Conservation (phyloP, 2,888 invertebrate genomes). For the Phyllotreta cruciferae region DNA sequence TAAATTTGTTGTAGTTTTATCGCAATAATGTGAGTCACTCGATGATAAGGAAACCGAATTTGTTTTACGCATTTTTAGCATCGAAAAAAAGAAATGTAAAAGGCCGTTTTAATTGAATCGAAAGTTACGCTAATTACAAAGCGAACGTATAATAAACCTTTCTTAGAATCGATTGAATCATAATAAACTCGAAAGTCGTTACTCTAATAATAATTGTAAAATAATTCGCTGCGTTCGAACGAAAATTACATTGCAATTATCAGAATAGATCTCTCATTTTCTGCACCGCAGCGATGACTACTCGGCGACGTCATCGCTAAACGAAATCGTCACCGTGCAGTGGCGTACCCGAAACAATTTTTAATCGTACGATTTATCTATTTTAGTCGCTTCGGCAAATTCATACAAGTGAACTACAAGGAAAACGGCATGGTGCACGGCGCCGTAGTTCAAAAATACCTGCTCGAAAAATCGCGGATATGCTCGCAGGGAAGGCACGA, state of each 20-base stretch:
- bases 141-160: no score
- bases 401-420: conserved; percentile 95
- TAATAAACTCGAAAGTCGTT: background rate
- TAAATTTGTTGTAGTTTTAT: no score
- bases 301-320: background rate
- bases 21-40: no score
- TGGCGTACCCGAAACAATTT: no score
- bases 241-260: conserved; percentile 19
- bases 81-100: no score
- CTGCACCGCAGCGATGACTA: conserved; percentile 1
- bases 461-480: conserved; percentile 93
- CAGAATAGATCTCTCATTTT: background rate
- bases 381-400: conserved; percentile 93
- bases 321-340: no score
- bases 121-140: no score
- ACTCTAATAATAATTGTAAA: conserved; percentile 12
- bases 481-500: conserved; percentile 93
- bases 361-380: no score
- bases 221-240: conserved; percentile 11
- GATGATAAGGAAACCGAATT: no score
- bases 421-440: conserved; percentile 99
- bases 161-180: background rate
- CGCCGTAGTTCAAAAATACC: conserved; percentile 95
- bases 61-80: no score
- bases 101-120: no score